Percentiles rank a stretch among this genome's conserved stretches.
Conservation (phyloP, 2,888 invertebrate species). For the Eupithecia inturbata region DNA sequence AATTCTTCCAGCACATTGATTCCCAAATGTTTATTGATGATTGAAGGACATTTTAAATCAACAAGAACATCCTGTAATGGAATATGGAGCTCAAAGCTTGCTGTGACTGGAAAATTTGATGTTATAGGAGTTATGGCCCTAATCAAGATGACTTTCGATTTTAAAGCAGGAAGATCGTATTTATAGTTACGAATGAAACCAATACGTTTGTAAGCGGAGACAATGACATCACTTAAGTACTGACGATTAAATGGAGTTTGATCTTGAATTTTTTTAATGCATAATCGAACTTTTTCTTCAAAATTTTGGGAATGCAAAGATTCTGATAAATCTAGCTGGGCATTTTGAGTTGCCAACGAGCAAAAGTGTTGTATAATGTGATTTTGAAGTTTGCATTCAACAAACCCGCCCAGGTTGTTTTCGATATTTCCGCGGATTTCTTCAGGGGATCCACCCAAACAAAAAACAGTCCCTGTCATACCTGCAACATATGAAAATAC, state of each 20-base stretch:
- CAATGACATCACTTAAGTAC: constrained; percentile 25
- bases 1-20: constrained; percentile 12
- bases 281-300: constrained; percentile 21
- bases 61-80: constrained; percentile 5
- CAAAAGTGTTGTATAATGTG: constrained; percentile 20
- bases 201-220: constrained; percentile 21
- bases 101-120: constrained; percentile 5
- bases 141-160: constrained; percentile 25
- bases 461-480: constrained; percentile 59
- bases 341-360: constrained; percentile 13
- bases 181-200: constrained; percentile 15
- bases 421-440: constrained; percentile 22
- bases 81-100: constrained; percentile 16
- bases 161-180: constrained; percentile 10
- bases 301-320: not conserved
- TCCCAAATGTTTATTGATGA: constrained; percentile 22
- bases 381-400: constrained; percentile 19
- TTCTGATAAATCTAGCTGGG: constrained; percentile 7
- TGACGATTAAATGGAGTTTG: constrained; percentile 32
- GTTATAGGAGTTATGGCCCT: not conserved
- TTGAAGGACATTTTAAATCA: constrained; percentile 20
- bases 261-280: constrained; percentile 13
- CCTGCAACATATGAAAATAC: constrained; percentile 47
- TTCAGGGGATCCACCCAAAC: constrained; percentile 53
- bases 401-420: constrained; percentile 24